Base-by-base conservation (phyloP, 2,797 vertebrate species). In the Philypnodon macrostomus region DNA sequence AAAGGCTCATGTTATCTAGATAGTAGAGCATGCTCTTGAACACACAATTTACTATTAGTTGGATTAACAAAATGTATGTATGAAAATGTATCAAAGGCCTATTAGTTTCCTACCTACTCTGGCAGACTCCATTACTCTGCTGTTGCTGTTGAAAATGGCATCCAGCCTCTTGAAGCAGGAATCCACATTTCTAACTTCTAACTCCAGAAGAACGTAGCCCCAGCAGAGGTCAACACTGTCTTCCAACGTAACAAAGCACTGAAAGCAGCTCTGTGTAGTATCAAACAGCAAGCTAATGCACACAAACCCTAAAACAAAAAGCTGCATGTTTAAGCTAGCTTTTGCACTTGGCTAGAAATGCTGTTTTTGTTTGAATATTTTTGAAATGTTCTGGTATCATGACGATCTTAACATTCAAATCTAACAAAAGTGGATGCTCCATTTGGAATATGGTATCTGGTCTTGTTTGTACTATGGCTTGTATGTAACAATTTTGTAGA, bases 91-190 rank as follows among this genome's bases (percentile, higher is more conserved):
- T 11, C 21, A 12, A 3, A 23, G 5, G n/a, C 0, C 1, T 19
- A 0, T 38, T 44, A 31, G 39, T 18, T 44, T 8, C 83, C 14
- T 59, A 91, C 89, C 89, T 1, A 87, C 89, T 88, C 63, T 78
- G 5, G 70, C 87, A 32, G 87, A 87, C 2, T 82, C 14, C 0
- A 70, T 74, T 3, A 90, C 79, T 1, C 1, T 36, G 2, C 53
- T 0, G 2, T 88, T 31, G 12, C 72, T 36, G 67, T 82, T 79
- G 56, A 91, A 90, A 36, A 87, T 71, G 1, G 24, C 44, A 9
- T 83, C 59, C 35, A 90, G 27, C 7, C 1, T 77, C 10, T 1
- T n/a, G 53, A 82, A 87, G 77, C 89, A 90, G 21, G 34, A 4
- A 15, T 76, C 85, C 0, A 86, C 12, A 33, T 77, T 89, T 33